phyloP scores from a whole-genome alignment of 1,140 invertebrate genomes.

The Harpegnathos saltator region DNA sequence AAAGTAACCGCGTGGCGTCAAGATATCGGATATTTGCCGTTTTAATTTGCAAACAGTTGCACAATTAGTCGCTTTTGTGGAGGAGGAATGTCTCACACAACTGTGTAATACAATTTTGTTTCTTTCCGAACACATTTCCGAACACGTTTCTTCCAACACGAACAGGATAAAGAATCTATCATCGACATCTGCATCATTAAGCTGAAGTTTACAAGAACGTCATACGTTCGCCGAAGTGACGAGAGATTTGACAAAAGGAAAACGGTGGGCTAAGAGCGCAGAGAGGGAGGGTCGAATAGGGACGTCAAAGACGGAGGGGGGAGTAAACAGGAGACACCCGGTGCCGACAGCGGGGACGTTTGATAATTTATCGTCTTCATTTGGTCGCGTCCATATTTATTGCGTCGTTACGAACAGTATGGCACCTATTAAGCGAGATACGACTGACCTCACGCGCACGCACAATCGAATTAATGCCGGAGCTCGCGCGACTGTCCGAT shows the following conservation, averaged over 20 bases:
- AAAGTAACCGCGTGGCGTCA: neutral
- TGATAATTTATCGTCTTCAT: slow-evolving; percentile 85
- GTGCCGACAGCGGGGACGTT: slow-evolving; percentile 81
- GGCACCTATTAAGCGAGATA: slow-evolving; percentile 83
- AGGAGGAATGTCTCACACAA: neutral
- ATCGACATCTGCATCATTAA: neutral
- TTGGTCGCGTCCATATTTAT: slow-evolving; percentile 84
- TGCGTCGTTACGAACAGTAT: slow-evolving; percentile 84
- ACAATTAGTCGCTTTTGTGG: too few relatives aligned
- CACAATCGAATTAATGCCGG: slow-evolving; percentile 81
- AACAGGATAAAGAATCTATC: neutral
- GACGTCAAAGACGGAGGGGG: slow-evolving; percentile 28
- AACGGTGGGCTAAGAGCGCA: neutral
- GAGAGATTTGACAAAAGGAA: slow-evolving; percentile 17
- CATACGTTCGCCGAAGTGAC: too few relatives aligned
- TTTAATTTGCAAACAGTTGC: neutral
- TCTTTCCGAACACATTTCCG: too few relatives aligned
- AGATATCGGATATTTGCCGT: neutral
- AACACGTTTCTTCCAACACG: too few relatives aligned
- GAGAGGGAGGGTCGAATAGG: slow-evolving; percentile 21
- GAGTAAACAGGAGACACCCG: slow-evolving; percentile 47
- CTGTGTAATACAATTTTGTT: neutral
- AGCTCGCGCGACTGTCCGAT: slow-evolving; percentile 70
- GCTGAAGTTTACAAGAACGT: neutral
- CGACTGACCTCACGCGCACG: slow-evolving; percentile 64